Conservation (phyloP, 1,140 invertebrate species). For the Ladona fulva region DNA sequence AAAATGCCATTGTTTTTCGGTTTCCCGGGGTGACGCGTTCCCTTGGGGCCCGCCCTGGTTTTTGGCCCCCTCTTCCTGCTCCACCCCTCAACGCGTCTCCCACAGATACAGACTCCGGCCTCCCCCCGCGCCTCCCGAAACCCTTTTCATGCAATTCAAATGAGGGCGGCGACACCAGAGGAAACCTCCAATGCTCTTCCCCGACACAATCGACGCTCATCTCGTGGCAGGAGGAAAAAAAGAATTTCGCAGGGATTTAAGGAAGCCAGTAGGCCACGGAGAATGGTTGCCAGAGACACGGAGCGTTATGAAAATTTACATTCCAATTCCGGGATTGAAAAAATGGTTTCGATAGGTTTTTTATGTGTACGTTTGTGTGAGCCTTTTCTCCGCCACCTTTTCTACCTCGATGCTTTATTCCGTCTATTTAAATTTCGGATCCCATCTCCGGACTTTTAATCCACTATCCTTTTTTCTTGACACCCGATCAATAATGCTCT, state of each 20-base stretch:
- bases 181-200: neutral
- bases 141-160: constrained; percentile 8
- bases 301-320: neutral
- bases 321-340: neutral
- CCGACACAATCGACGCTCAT: neutral
- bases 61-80: neutral
- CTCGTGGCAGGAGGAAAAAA: neutral
- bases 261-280: neutral
- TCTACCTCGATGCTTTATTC: too few relatives aligned
- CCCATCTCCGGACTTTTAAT: too few relatives aligned
- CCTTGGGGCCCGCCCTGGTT: too few relatives aligned
- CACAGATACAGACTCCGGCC: neutral
- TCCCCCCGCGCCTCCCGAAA: neutral
- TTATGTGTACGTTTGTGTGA: too few relatives aligned
- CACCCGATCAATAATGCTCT: too few relatives aligned
- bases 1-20: too few relatives aligned
- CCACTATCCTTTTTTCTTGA: too few relatives aligned
- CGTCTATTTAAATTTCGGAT: too few relatives aligned
- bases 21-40: too few relatives aligned
- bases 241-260: neutral
- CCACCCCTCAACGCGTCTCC: neutral
- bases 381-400: too few relatives aligned
- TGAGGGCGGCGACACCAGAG: neutral
- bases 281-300: neutral
- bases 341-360: neutral